Evolutionary conservation across 37 sponge, comb jelly and placozoan species (phyloP).

Genomic region (Bolinopsis microptera): DNA sequence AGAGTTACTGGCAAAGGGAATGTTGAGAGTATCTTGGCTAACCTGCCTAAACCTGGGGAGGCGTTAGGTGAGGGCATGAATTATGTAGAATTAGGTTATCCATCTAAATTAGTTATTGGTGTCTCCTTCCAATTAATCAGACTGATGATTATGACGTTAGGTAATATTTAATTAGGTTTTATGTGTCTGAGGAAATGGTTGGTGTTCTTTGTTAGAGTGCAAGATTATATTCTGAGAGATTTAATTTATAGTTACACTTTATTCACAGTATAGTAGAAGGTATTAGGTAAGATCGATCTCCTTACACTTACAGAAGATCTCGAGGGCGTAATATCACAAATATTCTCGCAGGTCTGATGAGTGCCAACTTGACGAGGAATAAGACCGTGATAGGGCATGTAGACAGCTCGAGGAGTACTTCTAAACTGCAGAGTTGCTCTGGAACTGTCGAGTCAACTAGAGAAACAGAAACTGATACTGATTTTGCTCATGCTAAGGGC

Average conservation of each 20-base stretch:
- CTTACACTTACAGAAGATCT: no score
- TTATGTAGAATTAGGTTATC: background rate
- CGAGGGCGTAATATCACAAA: no score
- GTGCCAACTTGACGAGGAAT: constrained; percentile 23
- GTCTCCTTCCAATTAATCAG: no score
- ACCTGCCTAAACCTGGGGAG: constrained; percentile 62
- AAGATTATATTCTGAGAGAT: no score
- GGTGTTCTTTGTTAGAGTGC: no score
- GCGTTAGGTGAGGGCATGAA: constrained; percentile 11
- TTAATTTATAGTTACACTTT: no score
- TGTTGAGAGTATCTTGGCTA: constrained; percentile 32
- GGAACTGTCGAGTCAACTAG: background rate
- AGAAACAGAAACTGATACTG: constrained; percentile 48
- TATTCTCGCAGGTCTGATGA: constrained; percentile 67
- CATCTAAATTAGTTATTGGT: background rate
- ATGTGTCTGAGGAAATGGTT: no score
- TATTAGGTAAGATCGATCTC: no score
- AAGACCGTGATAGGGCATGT: constrained; percentile 8
- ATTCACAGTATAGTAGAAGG: no score
- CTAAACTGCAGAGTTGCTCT: background rate
- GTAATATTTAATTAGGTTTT: no score
- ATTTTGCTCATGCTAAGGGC: constrained; percentile 59
- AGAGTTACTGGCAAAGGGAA: constrained; percentile 55
- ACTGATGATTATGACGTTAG: no score
- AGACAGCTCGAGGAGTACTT: background rate